Evolutionary conservation across 1,140 invertebrate genomes (phyloP).

Genomic region (Pogonomyrmex californicus): DNA sequence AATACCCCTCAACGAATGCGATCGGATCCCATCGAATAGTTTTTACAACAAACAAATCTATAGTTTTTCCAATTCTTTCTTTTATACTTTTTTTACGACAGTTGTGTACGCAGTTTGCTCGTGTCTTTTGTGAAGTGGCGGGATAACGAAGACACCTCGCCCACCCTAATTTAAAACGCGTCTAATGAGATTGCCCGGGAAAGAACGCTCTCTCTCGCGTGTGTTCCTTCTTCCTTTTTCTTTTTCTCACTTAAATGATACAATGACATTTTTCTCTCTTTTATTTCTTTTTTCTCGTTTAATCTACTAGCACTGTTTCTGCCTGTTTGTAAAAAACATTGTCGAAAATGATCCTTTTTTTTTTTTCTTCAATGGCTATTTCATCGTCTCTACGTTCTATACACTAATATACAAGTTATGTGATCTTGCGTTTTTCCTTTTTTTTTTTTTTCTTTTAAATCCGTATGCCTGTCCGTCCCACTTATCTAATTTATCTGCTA

Average conservation of each 20-base stretch:
- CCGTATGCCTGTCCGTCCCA: conserved; percentile 83
- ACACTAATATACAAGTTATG: conserved; percentile 88
- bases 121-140: conserved; percentile 46
- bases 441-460: conserved; percentile 72
- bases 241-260: conserved; percentile 69
- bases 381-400: conserved; percentile 86
- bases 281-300: conserved; percentile 55
- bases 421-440: conserved; percentile 77
- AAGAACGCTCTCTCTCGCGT: conserved; percentile 66
- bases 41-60: not conserved
- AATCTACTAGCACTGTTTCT: conserved; percentile 84
- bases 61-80: not conserved
- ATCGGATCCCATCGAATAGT: not conserved
- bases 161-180: conserved; percentile 36
- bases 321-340: conserved; percentile 86
- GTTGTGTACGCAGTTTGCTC: conserved; percentile 25
- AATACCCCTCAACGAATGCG: not conserved
- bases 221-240: conserved; percentile 55
- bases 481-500: conserved; percentile 83
- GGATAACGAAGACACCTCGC: conserved; percentile 48
- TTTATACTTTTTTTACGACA: not conserved
- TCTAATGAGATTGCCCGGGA: conserved; percentile 55
- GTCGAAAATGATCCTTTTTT: conserved; percentile 86
- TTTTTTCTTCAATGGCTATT: conserved; percentile 84
- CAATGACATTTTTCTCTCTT: conserved; percentile 73